Conservation (phyloP, 2,113 vertebrate species). For the Empidonax traillii region DNA sequence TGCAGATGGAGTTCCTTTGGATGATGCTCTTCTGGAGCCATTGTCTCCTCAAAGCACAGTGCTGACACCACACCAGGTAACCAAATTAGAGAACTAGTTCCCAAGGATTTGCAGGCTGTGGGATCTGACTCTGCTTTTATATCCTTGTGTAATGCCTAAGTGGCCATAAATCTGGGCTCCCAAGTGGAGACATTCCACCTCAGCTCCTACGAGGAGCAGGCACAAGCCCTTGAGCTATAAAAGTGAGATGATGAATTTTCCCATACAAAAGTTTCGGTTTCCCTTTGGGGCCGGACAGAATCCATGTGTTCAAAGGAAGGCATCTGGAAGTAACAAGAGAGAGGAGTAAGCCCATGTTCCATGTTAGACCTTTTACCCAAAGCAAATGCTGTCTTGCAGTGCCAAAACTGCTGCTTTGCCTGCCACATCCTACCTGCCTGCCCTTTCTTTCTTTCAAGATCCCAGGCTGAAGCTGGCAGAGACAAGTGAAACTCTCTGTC, state of each 20-base stretch:
- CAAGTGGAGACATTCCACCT: not conserved
- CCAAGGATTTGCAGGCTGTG: conserved; percentile 21
- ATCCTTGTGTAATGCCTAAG: not conserved
- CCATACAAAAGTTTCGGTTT: not conserved
- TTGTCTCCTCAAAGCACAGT: conserved; percentile 1
- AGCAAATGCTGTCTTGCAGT: not conserved
- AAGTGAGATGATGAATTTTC: not conserved
- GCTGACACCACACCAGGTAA: conserved; percentile 13
- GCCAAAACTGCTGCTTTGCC: not conserved
- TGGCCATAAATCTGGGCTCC: not conserved
- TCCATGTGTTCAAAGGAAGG: not conserved
- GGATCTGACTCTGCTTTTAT: not conserved
- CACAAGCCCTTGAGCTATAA: not conserved
- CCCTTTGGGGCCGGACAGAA: not conserved
- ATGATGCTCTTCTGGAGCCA: not conserved
- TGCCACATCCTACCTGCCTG: not conserved
- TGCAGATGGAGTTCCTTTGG: not conserved
- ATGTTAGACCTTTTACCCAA: not conserved
- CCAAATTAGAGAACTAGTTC: conserved; percentile 19
- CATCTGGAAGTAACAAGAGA: not conserved
- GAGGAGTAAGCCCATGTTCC: not conserved
- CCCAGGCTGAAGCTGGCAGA: not conserved
- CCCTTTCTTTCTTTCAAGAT: not conserved
- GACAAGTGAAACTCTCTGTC: not conserved
- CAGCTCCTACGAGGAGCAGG: not conserved